Base-by-base conservation (phyloP, 2,797 vertebrate species). In the Acipenser ruthenus region DNA sequence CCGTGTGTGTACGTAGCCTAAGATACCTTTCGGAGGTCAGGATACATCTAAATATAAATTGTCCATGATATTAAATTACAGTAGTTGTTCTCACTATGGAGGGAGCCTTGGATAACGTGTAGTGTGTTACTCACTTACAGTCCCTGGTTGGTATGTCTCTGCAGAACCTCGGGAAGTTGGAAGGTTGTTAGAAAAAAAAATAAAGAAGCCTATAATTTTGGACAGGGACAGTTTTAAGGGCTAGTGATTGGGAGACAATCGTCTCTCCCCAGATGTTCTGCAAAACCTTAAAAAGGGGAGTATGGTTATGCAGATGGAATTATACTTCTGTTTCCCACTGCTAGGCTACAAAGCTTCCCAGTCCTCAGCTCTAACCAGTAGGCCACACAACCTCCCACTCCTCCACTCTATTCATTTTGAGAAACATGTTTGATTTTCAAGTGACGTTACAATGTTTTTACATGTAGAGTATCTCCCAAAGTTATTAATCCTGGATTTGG, bases 21-120 rank as follows among this genome's bases (percentile, higher is more conserved):
- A 69, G 71, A 76, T 94, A 5, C 93, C 95, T 0, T 96, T 98
- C 79, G 87, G 81, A 93, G 96, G 96, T 93, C 79, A 81, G 75
- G 23, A 37, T 37, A 8, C 48, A 23, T 51, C 8, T 37, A 8
- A 8, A 49, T 4, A 10, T 63, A 60, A 8, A 59, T 52, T 50
- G n/a, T 49, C 58, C 48, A 13, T 58, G 13, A n/a, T 59, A 23
- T n/a, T 47, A 62, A 15, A 62, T 13, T 11, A 15, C 18, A 11
- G 12, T 15, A 13, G 23, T 47, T 62, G 9, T 7, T 48, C 23
- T 8, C 18, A 53, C 6, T 6, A 52, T 65, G 12, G 13, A 64
- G 37, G 10, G 10, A 13, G 9, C 2, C 2, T 55, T 23, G 51
- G 37, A 53, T 65, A 8, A 23, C 63, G 13, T 11, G 15, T 18